Conservation (phyloP, 2,888 invertebrate species). For the Ochropleura leucogaster region DNA sequence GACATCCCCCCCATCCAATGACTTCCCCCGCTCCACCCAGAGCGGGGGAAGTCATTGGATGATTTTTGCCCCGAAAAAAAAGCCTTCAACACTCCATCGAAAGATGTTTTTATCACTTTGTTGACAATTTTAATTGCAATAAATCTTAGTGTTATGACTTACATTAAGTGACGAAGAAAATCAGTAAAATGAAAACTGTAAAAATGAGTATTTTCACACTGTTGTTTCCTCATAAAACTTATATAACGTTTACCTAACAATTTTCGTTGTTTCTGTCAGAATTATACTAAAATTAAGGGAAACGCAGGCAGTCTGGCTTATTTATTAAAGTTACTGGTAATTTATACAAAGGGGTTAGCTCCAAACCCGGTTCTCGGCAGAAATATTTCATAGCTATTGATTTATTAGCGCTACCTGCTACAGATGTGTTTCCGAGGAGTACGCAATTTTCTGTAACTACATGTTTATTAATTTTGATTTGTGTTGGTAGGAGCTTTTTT, state of each 20-base stretch:
- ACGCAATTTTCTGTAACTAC: neutral
- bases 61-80: too few relatives aligned
- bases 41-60: too few relatives aligned
- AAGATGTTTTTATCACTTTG: too few relatives aligned
- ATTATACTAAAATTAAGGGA: slow-evolving; percentile 36
- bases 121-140: too few relatives aligned
- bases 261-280: slow-evolving; percentile 17
- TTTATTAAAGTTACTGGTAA: slow-evolving; percentile 48
- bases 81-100: too few relatives aligned
- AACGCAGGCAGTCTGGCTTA: slow-evolving; percentile 31
- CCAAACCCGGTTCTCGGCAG: slow-evolving; percentile 3
- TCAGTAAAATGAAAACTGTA: neutral
- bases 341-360: slow-evolving; percentile 46
- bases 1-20: too few relatives aligned
- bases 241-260: neutral
- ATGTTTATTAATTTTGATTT: slow-evolving; percentile 5
- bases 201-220: neutral
- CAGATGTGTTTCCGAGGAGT: slow-evolving; percentile 4
- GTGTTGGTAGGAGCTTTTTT: neutral
- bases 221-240: neutral
- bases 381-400: slow-evolving; percentile 58
- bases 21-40: too few relatives aligned
- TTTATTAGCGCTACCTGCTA: slow-evolving; percentile 36
- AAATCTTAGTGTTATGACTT: too few relatives aligned
- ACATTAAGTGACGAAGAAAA: neutral